These are phyloP conservation scores for Masticophis lateralis DNA, from an alignment of 2,797 vertebrate genomes.

Conservation along the genomic window DNA sequence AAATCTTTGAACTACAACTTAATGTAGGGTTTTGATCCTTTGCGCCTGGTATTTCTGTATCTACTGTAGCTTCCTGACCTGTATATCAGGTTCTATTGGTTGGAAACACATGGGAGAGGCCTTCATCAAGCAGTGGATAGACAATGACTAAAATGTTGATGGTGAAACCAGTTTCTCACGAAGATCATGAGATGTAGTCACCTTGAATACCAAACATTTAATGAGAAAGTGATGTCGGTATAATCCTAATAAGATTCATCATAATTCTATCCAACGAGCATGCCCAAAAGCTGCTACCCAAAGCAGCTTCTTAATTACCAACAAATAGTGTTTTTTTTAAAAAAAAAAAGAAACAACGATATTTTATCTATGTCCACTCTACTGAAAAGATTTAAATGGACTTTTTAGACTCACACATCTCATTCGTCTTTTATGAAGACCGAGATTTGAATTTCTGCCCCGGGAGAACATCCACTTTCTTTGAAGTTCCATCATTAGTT, in stretches of 20 bases:
- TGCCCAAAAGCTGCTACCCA: background rate
- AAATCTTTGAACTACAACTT: too few relatives aligned
- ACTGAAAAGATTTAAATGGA: background rate
- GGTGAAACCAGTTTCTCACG: background rate
- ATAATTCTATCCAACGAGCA: background rate
- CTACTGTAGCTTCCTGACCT: too few relatives aligned
- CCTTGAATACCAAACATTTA: background rate
- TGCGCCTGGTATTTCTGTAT: too few relatives aligned
- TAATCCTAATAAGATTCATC: background rate
- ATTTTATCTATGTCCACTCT: background rate
- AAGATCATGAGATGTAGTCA: background rate
- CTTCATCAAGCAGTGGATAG: too few relatives aligned
- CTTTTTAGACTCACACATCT: background rate
- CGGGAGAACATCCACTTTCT: background rate
- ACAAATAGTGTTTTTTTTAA: background rate
- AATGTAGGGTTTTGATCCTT: too few relatives aligned
- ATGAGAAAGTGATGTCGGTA: background rate
- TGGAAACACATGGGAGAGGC: too few relatives aligned
- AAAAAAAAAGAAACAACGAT: background rate
- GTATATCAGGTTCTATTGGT: too few relatives aligned
- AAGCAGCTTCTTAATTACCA: background rate
- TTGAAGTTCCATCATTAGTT: background rate
- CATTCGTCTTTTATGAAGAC: conserved; percentile 2
- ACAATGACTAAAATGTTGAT: too few relatives aligned
- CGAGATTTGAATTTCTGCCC: background rate